Conservation (phyloP, 1,140 invertebrate genomes). For the Hyles vespertilio region DNA sequence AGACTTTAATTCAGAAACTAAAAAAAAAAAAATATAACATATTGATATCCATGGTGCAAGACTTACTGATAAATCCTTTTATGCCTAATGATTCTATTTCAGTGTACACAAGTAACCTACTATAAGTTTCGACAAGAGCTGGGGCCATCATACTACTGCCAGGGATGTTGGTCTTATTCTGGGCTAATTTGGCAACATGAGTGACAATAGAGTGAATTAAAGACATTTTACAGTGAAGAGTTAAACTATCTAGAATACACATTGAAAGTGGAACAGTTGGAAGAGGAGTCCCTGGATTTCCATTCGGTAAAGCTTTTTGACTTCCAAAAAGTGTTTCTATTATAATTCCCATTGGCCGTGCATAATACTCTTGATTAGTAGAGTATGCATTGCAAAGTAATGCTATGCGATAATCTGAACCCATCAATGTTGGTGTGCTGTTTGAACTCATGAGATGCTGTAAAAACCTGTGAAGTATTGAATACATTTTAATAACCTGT, state of each 20-base stretch:
- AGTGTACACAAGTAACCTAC: conserved; percentile 93
- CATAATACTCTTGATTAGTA: conserved; percentile 90
- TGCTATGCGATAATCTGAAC: conserved; percentile 92
- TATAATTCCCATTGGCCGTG: conserved; percentile 90
- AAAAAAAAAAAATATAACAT: not conserved
- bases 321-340: conserved; percentile 90
- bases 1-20: no score
- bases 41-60: not conserved
- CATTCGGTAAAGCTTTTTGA: conserved; percentile 78
- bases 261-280: conserved; percentile 93
- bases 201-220: conserved; percentile 96
- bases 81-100: conserved; percentile 98
- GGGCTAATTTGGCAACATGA: conserved; percentile 91
- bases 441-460: conserved; percentile 88
- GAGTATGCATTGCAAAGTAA: conserved; percentile 96
- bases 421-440: conserved; percentile 80
- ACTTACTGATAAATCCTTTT: conserved; percentile 96
- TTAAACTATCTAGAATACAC: conserved; percentile 95
- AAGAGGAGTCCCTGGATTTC: conserved; percentile 70
- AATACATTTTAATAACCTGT: conserved; percentile 1
- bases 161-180: conserved; percentile 86
- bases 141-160: conserved; percentile 84
- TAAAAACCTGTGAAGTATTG: conserved; percentile 76
- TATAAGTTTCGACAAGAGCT: conserved; percentile 96
- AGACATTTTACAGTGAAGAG: conserved; percentile 98